Percentiles rank a stretch among this genome's conserved stretches.
phyloP scores from a whole-genome alignment of 2,113 vertebrate genomes.

The Trematocara stigmaticum region DNA sequence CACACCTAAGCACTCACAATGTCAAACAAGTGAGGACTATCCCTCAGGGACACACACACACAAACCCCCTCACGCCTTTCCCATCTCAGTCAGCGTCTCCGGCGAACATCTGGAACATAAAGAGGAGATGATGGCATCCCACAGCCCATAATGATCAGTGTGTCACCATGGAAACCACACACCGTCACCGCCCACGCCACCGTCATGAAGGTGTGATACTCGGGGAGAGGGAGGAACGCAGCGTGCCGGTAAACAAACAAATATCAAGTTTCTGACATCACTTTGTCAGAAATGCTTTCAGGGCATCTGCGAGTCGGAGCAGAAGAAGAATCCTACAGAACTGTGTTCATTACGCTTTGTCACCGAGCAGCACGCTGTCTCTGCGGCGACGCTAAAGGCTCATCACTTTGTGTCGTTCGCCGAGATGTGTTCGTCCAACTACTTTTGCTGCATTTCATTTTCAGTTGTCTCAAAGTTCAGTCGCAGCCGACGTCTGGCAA shows the following conservation, averaged over 20 bases:
- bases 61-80: not conserved
- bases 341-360: not conserved
- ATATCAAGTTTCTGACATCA: not conserved
- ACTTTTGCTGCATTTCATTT: not conserved
- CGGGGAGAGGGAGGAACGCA: not conserved
- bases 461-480: not conserved
- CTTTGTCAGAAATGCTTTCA: not conserved
- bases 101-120: conserved; percentile 57
- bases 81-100: conserved; percentile 18
- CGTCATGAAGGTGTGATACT: conserved; percentile 30
- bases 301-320: not conserved
- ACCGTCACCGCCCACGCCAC: not conserved
- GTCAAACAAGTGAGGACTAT: conserved; percentile 2
- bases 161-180: conserved; percentile 49
- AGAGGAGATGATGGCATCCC: conserved; percentile 44
- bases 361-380: not conserved
- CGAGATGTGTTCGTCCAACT: not conserved
- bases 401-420: not conserved
- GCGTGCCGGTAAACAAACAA: not conserved
- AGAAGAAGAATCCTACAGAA: not conserved
- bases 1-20: not conserved
- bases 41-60: not conserved
- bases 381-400: not conserved
- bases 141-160: conserved; percentile 55
- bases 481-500: not conserved